These are phyloP conservation scores for Hydrotaea diabolus DNA, from an alignment of 2,888 invertebrate genomes.

Conservation along the genomic window DNA sequence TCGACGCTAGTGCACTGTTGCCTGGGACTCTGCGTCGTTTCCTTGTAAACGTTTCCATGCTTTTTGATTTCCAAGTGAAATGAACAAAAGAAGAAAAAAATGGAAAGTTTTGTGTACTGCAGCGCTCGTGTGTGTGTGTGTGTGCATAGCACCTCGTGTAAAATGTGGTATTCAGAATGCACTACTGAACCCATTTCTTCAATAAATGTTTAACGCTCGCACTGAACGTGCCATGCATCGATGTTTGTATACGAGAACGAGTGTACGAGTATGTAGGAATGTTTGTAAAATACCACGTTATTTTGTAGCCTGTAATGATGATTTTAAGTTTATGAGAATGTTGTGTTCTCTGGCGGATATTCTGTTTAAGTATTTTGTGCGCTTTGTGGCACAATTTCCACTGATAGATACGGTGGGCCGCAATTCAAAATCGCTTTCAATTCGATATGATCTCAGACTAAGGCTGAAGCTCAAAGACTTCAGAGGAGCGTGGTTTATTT, in stretches of 20 bases:
- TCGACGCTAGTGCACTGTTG: not conserved
- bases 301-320: not conserved
- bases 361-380: not conserved
- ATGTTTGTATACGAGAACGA: not conserved
- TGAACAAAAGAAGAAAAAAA: conserved; percentile 2
- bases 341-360: not conserved
- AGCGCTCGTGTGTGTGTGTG: not conserved
- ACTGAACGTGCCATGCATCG: not conserved
- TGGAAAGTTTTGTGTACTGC: not conserved
- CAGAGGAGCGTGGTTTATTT: too few relatives aligned
- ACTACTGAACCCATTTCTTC: conserved; percentile 12
- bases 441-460: not conserved
- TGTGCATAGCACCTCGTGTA: not conserved
- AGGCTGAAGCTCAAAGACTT: too few relatives aligned
- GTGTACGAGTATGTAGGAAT: not conserved
- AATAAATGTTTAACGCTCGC: not conserved
- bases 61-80: not conserved
- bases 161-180: conserved; percentile 9
- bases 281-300: not conserved
- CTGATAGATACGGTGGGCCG: not conserved
- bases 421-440: too few relatives aligned
- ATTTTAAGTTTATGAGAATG: not conserved
- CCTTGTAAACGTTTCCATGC: not conserved
- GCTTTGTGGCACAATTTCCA: not conserved
- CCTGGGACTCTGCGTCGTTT: not conserved